Base-by-base conservation (phyloP, 2,797 vertebrate species). In the Mionectes olivaceus region DNA sequence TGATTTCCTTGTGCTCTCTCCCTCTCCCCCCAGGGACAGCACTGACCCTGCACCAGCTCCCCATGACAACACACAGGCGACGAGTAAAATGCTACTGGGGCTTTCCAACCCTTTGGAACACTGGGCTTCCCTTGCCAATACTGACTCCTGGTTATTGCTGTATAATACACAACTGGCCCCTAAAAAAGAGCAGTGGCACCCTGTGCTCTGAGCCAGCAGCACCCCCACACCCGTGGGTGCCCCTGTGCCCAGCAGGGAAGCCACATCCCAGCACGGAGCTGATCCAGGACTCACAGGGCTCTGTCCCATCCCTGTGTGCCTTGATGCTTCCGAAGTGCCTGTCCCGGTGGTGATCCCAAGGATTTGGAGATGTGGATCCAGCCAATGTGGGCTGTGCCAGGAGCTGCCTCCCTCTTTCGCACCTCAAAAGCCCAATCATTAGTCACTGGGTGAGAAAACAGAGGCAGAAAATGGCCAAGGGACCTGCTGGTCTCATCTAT, bases 271-370 rank as follows among this genome's bases (percentile, higher is more conserved):
- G 19, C 46, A 10, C 0, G 0, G 84, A 71, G 80, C 11, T 2
- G 4, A 21, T 10, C 44, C n/a, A 2, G 0, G 21, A 5, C 57
- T 19, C 33, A 1, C 0, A 30, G 49, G 41, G 37, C 57, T 84
- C 55, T 23, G 32, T 46, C 64, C 60, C 21, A 11, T 25, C 55
- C 63, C 82, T 1, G 10, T 2, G 11, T 10, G 46, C 71, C 94
- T 24, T 3, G 9, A 28, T 10, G 9, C 43, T 53, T 67, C 89
- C 28, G 1, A 78, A 25, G 11, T 10, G 47, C 61, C 56, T 11
- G 0, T 24, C 47, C 8, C 2, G 3, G 47, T 1, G 2, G 3
- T 3, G 5, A 19, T 50, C 37, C 47, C 56, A 2, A 0, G 1
- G 74, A 32, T 60, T 16, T 67, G 37, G 4, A 32, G 53, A 10